phyloP scores from a whole-genome alignment of 2,113 vertebrate species.

The Esox niger region DNA sequence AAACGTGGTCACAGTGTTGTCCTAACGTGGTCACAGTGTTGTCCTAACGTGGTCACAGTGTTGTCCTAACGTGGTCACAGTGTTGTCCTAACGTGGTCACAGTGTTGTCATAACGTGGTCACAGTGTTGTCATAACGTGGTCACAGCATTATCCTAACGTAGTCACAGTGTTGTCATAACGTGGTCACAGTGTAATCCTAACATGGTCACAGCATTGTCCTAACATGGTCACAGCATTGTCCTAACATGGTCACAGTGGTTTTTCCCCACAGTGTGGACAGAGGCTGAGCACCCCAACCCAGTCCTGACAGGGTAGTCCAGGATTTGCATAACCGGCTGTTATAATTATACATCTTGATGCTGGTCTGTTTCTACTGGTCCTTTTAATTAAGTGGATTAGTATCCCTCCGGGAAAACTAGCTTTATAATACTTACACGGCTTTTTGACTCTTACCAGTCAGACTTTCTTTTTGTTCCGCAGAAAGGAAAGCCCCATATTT shows the following conservation, averaged over 20 bases:
- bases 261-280: conserved; percentile 45
- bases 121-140: no score
- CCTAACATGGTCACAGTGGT: conserved; percentile 8
- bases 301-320: conserved; percentile 55
- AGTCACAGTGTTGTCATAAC: no score
- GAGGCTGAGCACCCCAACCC: conserved; percentile 46
- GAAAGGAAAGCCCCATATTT: conserved; percentile 22
- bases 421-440: conserved; percentile 70
- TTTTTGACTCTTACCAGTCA: conserved; percentile 46
- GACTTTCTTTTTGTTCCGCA: conserved; percentile 32
- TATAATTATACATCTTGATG: conserved; percentile 77
- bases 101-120: no score
- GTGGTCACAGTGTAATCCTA: no score
- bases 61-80: no score
- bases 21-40: no score
- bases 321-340: conserved; percentile 73
- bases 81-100: no score
- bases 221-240: no score
- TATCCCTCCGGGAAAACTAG: conserved; percentile 65
- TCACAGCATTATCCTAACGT: no score
- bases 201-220: no score
- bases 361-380: conserved; percentile 75
- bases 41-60: no score
- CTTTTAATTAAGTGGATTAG: conserved; percentile 78
- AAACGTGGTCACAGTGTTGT: rapidly evolving